Evolutionary conservation across 2,888 invertebrate genomes (phyloP).

Genomic region (Apamea monoglypha): DNA sequence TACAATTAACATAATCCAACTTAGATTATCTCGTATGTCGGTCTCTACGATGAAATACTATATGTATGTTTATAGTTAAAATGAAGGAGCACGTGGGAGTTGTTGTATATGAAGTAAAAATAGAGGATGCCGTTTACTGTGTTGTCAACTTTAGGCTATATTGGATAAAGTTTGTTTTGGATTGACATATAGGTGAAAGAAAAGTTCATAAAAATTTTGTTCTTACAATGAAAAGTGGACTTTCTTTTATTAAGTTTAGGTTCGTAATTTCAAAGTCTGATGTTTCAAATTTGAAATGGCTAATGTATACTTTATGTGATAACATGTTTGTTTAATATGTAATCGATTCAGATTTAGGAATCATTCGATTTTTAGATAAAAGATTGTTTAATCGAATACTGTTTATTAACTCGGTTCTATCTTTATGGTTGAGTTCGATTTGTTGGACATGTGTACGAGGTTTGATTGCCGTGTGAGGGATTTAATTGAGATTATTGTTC

Average conservation of each 20-base stretch:
- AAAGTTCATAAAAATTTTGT: slow-evolving; percentile 2
- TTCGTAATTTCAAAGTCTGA: neutral
- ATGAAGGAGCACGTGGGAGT: slow-evolving; percentile 68
- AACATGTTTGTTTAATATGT: slow-evolving; percentile 66
- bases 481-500: slow-evolving; percentile 31
- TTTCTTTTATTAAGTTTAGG: neutral
- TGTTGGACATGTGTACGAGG: slow-evolving; percentile 45
- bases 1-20: slow-evolving; percentile 68
- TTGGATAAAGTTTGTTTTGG: slow-evolving; percentile 3
- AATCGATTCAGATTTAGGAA: slow-evolving; percentile 72
- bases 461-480: slow-evolving; percentile 51
- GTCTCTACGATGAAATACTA: slow-evolving; percentile 52
- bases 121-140: neutral
- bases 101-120: slow-evolving; percentile 47
- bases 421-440: slow-evolving; percentile 55
- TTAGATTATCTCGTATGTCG: slow-evolving; percentile 62
- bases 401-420: slow-evolving; percentile 58
- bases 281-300: slow-evolving; percentile 18
- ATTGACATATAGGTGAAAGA: neutral
- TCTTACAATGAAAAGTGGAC: neutral
- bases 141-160: slow-evolving; percentile 1
- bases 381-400: slow-evolving; percentile 62
- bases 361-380: slow-evolving; percentile 62
- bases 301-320: slow-evolving; percentile 65
- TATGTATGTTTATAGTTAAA: slow-evolving; percentile 58